These are phyloP conservation scores for Hippolais icterina DNA, from an alignment of 2,113 vertebrate species.

Conservation along the genomic window DNA sequence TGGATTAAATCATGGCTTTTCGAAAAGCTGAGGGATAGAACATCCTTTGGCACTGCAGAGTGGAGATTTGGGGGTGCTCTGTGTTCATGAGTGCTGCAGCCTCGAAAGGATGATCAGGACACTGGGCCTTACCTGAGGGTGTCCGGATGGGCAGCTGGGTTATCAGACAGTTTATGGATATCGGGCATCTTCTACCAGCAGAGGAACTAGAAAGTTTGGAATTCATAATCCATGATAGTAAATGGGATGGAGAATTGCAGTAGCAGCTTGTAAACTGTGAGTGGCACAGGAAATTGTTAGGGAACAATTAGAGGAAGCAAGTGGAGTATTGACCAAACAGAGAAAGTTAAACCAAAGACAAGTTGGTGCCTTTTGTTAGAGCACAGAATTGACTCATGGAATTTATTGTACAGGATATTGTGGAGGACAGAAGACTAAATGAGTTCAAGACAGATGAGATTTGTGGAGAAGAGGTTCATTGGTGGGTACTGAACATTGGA, in stretches of 20 bases:
- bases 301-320: background rate
- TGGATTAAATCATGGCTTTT: background rate
- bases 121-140: background rate
- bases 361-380: background rate
- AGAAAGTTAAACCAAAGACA: background rate
- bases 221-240: background rate
- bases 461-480: background rate
- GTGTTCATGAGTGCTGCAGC: background rate
- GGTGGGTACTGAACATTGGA: background rate
- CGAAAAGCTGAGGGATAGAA: background rate
- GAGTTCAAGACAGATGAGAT: background rate
- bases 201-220: background rate
- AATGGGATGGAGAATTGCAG: background rate
- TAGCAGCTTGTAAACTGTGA: background rate
- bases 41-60: background rate
- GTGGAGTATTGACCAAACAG: background rate
- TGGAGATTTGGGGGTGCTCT: background rate
- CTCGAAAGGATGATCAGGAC: background rate
- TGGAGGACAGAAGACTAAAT: background rate
- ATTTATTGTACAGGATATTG: background rate
- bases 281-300: background rate
- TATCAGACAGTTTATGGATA: background rate
- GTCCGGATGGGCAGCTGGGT: background rate
- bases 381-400: background rate
- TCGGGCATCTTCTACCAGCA: background rate